Percentiles rank a stretch among this genome's conserved stretches.
phyloP scores from a whole-genome alignment of 2,888 invertebrate genomes.

The Pardosa pseudoannulata region DNA sequence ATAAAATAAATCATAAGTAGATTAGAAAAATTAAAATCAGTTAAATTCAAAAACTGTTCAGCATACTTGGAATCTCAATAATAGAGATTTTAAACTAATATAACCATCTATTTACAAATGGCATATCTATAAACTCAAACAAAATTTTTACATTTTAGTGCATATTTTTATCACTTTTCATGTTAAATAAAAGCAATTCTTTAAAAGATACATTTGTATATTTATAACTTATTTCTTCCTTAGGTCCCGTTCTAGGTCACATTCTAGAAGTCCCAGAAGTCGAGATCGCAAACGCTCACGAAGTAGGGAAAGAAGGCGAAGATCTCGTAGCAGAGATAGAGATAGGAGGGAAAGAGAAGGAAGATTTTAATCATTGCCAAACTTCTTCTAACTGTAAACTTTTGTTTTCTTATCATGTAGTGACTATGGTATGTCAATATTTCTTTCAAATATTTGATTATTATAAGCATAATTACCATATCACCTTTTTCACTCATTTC shows the following conservation, averaged over 20 bases:
- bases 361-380: slow-evolving; percentile 36
- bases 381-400: not conserved
- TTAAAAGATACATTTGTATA: too few species aligned
- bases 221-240: not conserved
- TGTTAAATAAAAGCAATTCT: too few species aligned
- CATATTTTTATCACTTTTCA: too few species aligned
- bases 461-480: not conserved
- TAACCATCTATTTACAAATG: too few species aligned
- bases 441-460: not conserved
- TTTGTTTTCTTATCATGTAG: not conserved
- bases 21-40: too few species aligned
- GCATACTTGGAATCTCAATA: too few species aligned
- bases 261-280: slow-evolving; percentile 63
- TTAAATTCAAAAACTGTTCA: too few species aligned
- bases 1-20: too few species aligned
- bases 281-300: slow-evolving; percentile 76
- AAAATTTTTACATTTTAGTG: too few species aligned
- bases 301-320: slow-evolving; percentile 74
- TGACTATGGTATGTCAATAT: not conserved
- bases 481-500: not conserved
- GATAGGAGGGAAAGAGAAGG: slow-evolving; percentile 64
- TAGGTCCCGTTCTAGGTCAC: slow-evolving; percentile 55
- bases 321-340: slow-evolving; percentile 66
- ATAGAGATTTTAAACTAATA: too few species aligned
- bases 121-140: too few species aligned